Base-by-base conservation (phyloP, 2,888 invertebrate species). In the Pristionchus arcanus region DNA sequence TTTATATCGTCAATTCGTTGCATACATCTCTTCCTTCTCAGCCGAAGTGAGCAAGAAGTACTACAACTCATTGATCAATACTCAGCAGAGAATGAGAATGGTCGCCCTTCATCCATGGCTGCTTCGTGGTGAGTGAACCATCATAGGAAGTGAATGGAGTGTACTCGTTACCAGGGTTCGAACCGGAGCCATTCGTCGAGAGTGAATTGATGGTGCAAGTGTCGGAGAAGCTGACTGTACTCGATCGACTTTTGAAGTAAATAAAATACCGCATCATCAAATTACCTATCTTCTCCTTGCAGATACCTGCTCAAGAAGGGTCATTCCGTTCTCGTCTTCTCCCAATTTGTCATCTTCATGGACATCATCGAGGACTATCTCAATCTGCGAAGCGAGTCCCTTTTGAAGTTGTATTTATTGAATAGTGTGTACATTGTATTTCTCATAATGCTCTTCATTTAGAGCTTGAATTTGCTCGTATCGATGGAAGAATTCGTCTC, bases 341-440 rank as follows among this genome's bases (percentile, higher is more conserved):
- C 96, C 25, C 96, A 96, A 94, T 95, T 96, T 95, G 95, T 95
- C 25, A 94, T 94, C 42, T 95, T 95, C 94, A 92, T 96, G 89
- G 96, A 96, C 91, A 95, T 96, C 53, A 88, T 96, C 31, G 95
- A 96, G 92, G 96, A 96, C 91, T 95, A 95, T 91, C 92, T 96
- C 13, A 94, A 94, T 19, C 90, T 90, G 77, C 77, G 92, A 90
- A 89, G 93, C 93, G 28, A 81, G n/a, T 25, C 71, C 16, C n/a
- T n/a, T n/a, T 71, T 9, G 1, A 15, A 4, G 34, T 13, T 2
- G n/a, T n/a, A n/a, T n/a, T n/a, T n/a, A n/a, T n/a, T n/a, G n/a
- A n/a, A n/a, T n/a, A n/a, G n/a, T n/a, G n/a, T n/a, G n/a, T n/a
- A n/a, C n/a, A 4, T 15, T n/a, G 15, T 19, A 16, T 59, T n/a